phyloP scores from a whole-genome alignment of 2,888 invertebrate species.

The Andrena flavipes region DNA sequence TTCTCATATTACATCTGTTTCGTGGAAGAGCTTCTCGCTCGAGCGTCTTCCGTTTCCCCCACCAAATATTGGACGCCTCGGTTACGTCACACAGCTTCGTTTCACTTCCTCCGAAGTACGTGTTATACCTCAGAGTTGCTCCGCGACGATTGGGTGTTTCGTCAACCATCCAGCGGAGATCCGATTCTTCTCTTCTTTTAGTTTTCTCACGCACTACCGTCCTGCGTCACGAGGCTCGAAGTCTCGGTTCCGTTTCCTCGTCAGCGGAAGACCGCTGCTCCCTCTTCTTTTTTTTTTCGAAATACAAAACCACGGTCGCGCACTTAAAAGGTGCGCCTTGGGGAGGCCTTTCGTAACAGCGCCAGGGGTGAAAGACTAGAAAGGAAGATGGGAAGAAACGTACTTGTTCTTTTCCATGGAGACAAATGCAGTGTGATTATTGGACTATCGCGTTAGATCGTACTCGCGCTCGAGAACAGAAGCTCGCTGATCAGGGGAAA shows the following conservation, averaged over 20 bases:
- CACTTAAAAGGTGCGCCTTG: conserved; percentile 51
- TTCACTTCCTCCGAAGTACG: conserved; percentile 33
- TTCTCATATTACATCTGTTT: not conserved
- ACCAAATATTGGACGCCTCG: conserved; percentile 51
- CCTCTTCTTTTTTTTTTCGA: conserved; percentile 32
- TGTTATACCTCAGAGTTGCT: conserved; percentile 30
- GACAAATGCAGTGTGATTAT: conserved; percentile 48
- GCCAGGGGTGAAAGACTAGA: conserved; percentile 72
- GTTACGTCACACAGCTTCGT: conserved; percentile 27
- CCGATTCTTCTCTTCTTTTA: conserved; percentile 29
- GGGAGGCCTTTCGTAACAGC: conserved; percentile 59
- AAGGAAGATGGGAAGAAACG: conserved; percentile 67
- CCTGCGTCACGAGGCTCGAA: conserved; percentile 31
- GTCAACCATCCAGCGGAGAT: conserved; percentile 44
- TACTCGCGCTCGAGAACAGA: conserved; percentile 11
- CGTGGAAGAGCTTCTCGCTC: not conserved
- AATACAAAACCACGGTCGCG: conserved; percentile 61
- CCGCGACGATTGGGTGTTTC: conserved; percentile 43
- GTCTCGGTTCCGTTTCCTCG: conserved; percentile 10
- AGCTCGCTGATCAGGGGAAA: conserved; percentile 6
- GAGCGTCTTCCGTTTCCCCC: conserved; percentile 46
- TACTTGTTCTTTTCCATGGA: conserved; percentile 26
- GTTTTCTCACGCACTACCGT: conserved; percentile 45
- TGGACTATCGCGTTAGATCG: conserved; percentile 36
- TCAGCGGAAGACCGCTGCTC: conserved; percentile 5